phyloP scores from a whole-genome alignment of 2,888 invertebrate species.

The Drosophila engyochracea region DNA sequence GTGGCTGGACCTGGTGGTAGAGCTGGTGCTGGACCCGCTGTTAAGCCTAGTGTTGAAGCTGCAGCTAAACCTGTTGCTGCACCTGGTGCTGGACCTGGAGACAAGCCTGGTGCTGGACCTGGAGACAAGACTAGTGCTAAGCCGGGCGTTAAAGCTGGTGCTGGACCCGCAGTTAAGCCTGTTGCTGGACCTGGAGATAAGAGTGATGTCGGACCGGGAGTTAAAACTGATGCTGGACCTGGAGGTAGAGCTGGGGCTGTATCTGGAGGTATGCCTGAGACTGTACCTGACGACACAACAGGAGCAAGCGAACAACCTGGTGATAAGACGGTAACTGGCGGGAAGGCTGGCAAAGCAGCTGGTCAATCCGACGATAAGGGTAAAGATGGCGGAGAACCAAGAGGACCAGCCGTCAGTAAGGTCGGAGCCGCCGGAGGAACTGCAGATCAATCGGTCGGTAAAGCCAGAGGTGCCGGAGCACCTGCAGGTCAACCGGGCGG shows the following conservation, averaged over 20 bases:
- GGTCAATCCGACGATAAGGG: neutral
- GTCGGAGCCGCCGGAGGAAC: neutral
- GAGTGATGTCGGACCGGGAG: neutral
- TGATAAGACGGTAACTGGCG: neutral
- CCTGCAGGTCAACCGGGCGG: neutral
- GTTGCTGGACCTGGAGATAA: neutral
- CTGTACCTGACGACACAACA: constrained; percentile 10
- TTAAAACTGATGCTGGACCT: neutral
- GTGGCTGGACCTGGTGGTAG: neutral
- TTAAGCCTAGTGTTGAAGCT: constrained; percentile 2
- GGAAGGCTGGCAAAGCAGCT: constrained; percentile 2
- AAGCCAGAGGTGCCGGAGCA: neutral
- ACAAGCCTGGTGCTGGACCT: neutral
- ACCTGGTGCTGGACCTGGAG: constrained; percentile 1
- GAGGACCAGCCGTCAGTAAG: neutral
- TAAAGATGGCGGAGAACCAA: neutral
- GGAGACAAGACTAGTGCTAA: neutral
- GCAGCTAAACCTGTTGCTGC: neutral
- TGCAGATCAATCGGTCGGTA: neutral
- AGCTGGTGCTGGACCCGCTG: neutral
- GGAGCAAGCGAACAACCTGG: neutral
- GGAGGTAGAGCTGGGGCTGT: neutral
- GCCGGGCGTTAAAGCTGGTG: neutral
- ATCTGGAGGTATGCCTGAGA: constrained; percentile 4
- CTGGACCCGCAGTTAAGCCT: neutral